A percentile compares a stretch with the other conserved stretches of the same genome.
These are phyloP conservation scores for Cantharis rustica DNA, from an alignment of 2,888 invertebrate species.

Conservation along the genomic window DNA sequence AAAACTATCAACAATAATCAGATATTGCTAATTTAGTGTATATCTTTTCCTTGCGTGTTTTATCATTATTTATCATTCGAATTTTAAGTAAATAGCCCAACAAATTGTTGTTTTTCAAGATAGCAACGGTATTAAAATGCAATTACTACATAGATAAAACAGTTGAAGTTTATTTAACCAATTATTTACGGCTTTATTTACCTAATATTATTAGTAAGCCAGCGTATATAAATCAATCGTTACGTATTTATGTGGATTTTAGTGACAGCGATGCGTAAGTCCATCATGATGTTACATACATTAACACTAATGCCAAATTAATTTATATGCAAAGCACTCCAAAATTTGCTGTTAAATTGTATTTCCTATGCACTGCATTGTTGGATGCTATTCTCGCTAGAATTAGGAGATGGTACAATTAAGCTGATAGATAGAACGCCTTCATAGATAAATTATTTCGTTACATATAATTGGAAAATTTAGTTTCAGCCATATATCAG, in stretches of 20 bases:
- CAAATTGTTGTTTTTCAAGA: not conserved
- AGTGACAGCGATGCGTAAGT: constrained; percentile 15
- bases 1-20: not conserved
- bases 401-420: constrained; percentile 5
- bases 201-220: constrained; percentile 13
- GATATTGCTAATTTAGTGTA: not conserved
- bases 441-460: not conserved
- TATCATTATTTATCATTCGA: not conserved
- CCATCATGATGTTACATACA: constrained; percentile 27
- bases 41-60: not conserved
- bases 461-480: not conserved
- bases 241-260: constrained; percentile 23
- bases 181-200: not conserved
- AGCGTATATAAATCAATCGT: constrained; percentile 25
- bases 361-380: constrained; percentile 2
- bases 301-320: constrained; percentile 29
- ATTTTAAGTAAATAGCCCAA: not conserved
- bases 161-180: not conserved
- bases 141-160: not conserved
- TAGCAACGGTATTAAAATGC: not conserved
- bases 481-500: not conserved
- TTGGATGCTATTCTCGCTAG: constrained; percentile 1
- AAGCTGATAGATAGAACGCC: constrained; percentile 7
- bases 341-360: constrained; percentile 13
- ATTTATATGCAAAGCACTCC: constrained; percentile 33